Evolutionary conservation across 2,797 vertebrate genomes (phyloP), one percentile per base, ranked within the genome.

Genomic region (Peromyscus eremicus): DNA sequence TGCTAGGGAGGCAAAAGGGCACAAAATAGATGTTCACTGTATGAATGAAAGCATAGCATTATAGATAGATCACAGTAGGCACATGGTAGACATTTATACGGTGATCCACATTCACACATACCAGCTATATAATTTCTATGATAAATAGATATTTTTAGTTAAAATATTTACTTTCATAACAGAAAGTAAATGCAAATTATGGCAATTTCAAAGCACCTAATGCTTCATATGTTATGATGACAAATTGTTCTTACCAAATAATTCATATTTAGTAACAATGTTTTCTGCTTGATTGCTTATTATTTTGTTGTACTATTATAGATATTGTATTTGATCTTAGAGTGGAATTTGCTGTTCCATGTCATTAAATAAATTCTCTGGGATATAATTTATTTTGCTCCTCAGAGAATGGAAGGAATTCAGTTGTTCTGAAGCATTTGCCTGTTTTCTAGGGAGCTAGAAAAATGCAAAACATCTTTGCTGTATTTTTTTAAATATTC

Each of bases 261-360:
- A 97, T 89, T 98, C 55, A 21, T 97, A 91, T 92, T 96, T 96
- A 97, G 97, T 86, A 94, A 97, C 91, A 95, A 94, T 94, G 86
- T 94, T 97, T 97, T 95, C 92, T 95, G 89, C 95, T 94, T 94
- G 95, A 97, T 97, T 97, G 95, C 97, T 96, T 95, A 97, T 97
- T 97, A 96, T 97, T 97, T 97, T 92, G 96, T 97, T 97, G 95
- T 90, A 84, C 94, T 96, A 81, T 96, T 97, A 96, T 84, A 95
- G 94, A 95, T 97, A 94, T 87, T 92, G 40, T 89, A 82, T 96
- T 97, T 97, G 96, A 96, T 96, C 91, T 97, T 92, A 89, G 91
- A 94, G 86, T 96, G 60, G 76, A 95, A 96, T 96, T 96, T 96
- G 76, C 89, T 97, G 91, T 97, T 96, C 94, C 81, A 34, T 97